A percentile compares a stretch with the other conserved stretches of the same genome.
Conservation (phyloP, 2,113 vertebrate species). For the Trematomus loennbergii region DNA sequence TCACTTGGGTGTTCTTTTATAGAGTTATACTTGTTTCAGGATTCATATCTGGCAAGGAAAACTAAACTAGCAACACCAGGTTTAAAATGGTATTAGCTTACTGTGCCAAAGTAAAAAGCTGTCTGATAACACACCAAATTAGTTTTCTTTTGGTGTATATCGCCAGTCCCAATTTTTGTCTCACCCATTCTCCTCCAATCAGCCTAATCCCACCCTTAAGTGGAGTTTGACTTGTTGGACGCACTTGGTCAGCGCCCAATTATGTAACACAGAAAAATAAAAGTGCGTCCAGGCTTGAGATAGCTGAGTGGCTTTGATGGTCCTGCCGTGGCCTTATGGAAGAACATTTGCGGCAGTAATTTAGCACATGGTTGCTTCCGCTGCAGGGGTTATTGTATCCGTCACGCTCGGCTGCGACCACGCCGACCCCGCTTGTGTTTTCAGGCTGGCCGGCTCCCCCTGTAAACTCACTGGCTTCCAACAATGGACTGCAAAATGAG, state of each 20-base stretch:
- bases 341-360: constrained; percentile 79
- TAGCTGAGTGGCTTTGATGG: constrained; percentile 51
- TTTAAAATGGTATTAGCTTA: background rate
- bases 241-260: constrained; percentile 44
- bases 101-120: background rate
- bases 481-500: constrained; percentile 68
- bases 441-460: constrained; percentile 50
- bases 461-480: constrained; percentile 55
- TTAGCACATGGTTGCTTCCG: constrained; percentile 80
- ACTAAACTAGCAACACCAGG: background rate
- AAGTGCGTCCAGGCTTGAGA: constrained; percentile 44
- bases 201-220: constrained; percentile 40
- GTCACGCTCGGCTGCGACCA: constrained; percentile 67
- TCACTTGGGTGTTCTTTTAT: background rate
- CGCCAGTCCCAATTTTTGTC: background rate
- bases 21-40: background rate
- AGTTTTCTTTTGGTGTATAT: background rate
- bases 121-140: background rate
- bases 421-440: constrained; percentile 66
- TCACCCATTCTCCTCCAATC: constrained; percentile 12
- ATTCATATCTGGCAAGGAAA: background rate
- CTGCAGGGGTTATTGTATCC: constrained; percentile 79
- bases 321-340: constrained; percentile 52
- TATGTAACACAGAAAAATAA: constrained; percentile 56
- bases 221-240: constrained; percentile 38